Conservation (phyloP, 2,888 invertebrate genomes). For the Odontothrips loti region DNA sequence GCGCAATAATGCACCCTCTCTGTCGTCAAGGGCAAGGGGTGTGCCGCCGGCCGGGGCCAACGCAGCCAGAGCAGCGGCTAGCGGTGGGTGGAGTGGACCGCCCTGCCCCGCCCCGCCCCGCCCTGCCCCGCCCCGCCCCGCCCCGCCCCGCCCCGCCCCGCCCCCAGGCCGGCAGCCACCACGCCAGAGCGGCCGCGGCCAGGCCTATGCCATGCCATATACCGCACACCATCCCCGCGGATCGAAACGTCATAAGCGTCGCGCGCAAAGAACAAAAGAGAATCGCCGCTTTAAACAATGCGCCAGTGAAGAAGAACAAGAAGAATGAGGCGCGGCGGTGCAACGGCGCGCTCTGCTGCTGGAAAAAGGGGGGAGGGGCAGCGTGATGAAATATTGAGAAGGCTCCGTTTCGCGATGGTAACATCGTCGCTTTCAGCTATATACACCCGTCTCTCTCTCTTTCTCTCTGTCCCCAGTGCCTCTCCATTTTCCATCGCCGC, state of each 20-base stretch:
- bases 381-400: slow-evolving; percentile 20
- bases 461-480: background rate
- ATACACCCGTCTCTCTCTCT: background rate
- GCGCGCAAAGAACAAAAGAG: background rate
- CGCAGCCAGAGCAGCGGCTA: too few relatives aligned
- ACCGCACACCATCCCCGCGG: too few relatives aligned
- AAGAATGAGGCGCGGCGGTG: background rate
- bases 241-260: background rate
- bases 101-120: too few relatives aligned
- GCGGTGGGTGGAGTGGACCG: too few relatives aligned
- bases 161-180: too few relatives aligned
- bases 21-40: background rate
- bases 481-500: background rate
- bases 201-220: too few relatives aligned
- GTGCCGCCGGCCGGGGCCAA: too few relatives aligned
- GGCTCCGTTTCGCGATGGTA: slow-evolving; percentile 22
- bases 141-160: too few relatives aligned
- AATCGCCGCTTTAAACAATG: background rate
- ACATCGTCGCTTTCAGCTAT: slow-evolving; percentile 20
- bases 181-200: too few relatives aligned
- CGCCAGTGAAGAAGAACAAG: background rate
- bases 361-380: background rate
- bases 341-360: background rate
- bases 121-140: too few relatives aligned
- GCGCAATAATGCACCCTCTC: background rate